Evolutionary conservation across 2,888 invertebrate species (phyloP), one percentile per base, ranked within the genome.

Genomic region (Eumerus sabulonum): DNA sequence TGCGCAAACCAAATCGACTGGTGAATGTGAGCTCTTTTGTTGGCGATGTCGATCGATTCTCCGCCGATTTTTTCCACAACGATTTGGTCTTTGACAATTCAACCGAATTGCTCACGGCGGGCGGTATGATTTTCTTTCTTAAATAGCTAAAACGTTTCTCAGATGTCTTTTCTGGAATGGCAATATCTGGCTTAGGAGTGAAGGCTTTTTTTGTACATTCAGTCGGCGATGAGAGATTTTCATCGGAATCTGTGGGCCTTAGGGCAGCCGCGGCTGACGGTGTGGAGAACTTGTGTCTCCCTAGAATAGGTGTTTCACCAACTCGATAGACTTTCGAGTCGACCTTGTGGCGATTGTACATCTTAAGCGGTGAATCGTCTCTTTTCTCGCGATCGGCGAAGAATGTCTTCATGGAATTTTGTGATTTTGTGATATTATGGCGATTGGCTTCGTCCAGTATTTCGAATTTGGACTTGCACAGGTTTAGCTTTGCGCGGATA

Each of bases 291-390:
- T 83, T 83, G 1, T 86, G 85, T 0, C 88, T 82, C 0, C 87
- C 89, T 72, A 89, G 88, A 19, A 89, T 87, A 0, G 88, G 88
- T 7, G 88, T 89, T 63, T 89, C 89, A 83, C 89, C 88, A n/a
- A 89, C 85, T 54, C 88, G 86, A 82, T 87, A 86, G 59, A 83
- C 7, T 81, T 76, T 53, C 9, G 74, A 7, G 66, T 83, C 70
- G 1, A 77, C 35, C 12, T 76, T 72, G 73, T 82, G 82, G 4
- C 83, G 82, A 27, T 85, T 83, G 70, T 11, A 82, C 63, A 36
- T 73, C 59, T 82, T 82, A 1, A 62, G 54, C 1, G 81, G 60
- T 4, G 76, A 63, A 9, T 70, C 56, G 19, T 81, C 59, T n/a
- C 63, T 50, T 51, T 77, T 44, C 40, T 84, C 73, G 35, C 67